Conservation (phyloP, 2,888 invertebrate species). For the Melanargia galathea region DNA sequence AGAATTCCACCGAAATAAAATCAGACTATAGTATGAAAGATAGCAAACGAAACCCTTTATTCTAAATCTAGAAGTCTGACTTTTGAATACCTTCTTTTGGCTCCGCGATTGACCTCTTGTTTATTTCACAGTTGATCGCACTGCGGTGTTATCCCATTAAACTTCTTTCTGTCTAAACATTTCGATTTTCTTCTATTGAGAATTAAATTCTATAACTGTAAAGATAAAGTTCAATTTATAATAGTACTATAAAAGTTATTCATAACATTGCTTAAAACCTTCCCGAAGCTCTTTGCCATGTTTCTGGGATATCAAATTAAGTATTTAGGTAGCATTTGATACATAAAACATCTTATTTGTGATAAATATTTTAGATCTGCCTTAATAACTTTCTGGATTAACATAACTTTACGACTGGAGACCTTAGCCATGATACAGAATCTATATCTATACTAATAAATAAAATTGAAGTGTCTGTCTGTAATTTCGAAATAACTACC, state of each 20-base stretch:
- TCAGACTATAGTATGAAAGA: no score
- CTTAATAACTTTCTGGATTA: no score
- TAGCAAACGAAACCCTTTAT: background rate
- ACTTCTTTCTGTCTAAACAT: constrained; percentile 14
- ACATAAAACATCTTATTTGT: constrained; percentile 6
- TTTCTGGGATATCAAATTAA: constrained; percentile 10
- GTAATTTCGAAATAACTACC: no score
- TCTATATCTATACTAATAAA: no score
- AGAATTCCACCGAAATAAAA: no score
- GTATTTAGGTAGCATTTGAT: constrained; percentile 11
- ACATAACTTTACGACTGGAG: no score
- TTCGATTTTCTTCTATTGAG: background rate
- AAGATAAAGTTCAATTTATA: constrained; percentile 5
- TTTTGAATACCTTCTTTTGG: constrained; percentile 23
- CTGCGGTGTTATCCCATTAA: constrained; percentile 32
- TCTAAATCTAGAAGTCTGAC: background rate
- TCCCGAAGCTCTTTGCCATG: constrained; percentile 5
- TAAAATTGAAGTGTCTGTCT: no score
- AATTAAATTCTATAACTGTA: background rate
- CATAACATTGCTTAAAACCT: background rate
- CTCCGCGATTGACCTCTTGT: constrained; percentile 39
- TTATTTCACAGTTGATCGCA: constrained; percentile 41
- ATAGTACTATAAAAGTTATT: background rate
- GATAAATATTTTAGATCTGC: constrained; percentile 15
- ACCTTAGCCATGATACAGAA: no score